A percentile compares a stretch with the other conserved stretches of the same genome.
Conservation (phyloP, 2,888 invertebrate genomes). For the Harpagoxenus sublaevis region DNA sequence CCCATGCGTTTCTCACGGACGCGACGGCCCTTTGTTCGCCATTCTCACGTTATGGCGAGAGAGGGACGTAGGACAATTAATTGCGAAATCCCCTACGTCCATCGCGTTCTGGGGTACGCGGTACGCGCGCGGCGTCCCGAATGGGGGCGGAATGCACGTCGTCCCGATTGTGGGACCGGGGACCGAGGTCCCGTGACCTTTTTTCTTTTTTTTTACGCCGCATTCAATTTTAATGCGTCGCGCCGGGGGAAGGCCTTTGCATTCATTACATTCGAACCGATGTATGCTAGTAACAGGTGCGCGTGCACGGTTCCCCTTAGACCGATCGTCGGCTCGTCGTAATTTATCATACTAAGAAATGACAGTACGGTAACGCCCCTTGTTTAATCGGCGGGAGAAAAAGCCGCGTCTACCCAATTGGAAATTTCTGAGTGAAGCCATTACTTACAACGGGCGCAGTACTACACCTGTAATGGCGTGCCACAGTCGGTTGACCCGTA, state of each 20-base stretch:
- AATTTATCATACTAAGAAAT: constrained; percentile 48
- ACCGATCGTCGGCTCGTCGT: constrained; percentile 38
- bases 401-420: not conserved
- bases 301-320: constrained; percentile 44
- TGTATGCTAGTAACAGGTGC: constrained; percentile 55
- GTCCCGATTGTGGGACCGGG: constrained; percentile 18
- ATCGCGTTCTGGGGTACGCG: not conserved
- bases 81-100: constrained; percentile 41
- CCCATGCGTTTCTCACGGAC: constrained; percentile 69
- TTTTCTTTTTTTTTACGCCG: constrained; percentile 2
- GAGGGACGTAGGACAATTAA: constrained; percentile 66
- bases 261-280: constrained; percentile 38
- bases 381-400: constrained; percentile 40
- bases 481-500: too few relatives aligned
- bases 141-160: constrained; percentile 18
- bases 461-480: too few relatives aligned
- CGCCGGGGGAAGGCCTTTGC: constrained; percentile 7
- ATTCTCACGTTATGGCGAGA: constrained; percentile 63
- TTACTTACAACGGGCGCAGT: too few relatives aligned
- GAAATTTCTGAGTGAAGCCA: too few relatives aligned
- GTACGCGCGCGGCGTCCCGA: not conserved
- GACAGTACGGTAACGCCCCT: constrained; percentile 44
- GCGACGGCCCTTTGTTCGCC: constrained; percentile 61
- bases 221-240: constrained; percentile 41
- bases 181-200: constrained; percentile 8